Evolutionary conservation across 1,140 invertebrate genomes (phyloP), one percentile per base, ranked within the genome.

Genomic region (Drosophila ercepeae): DNA sequence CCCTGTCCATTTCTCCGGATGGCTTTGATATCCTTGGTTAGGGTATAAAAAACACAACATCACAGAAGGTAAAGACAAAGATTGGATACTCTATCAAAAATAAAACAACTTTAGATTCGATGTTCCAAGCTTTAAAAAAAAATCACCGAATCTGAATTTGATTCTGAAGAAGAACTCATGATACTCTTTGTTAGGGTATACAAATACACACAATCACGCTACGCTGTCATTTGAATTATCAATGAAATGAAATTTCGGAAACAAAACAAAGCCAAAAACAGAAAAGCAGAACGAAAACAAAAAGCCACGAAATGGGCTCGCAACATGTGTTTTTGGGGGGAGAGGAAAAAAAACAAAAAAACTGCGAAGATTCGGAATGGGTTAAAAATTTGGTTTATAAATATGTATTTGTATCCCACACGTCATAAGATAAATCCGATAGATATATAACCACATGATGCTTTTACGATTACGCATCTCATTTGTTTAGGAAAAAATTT

Each of bases 161-260:
- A n/a, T n/a, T n/a, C n/a, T n/a, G 4, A 21, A 21, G 21, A 16
- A 8, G 11, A 14, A 39, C 7, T 14, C 16, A 7, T 1, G 2
- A 39, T 39, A 16, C 13, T 6, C 4, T 39, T 13, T 13, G 36
- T 14, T 39, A 39, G 14, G 36, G 36, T 39, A 39, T 42, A 51
- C 36, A 58, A 36, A 46, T 32, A 58, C 23, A 71, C 32, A 82
- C 54, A 67, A 41, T 42, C 44, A 32, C 29, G 55, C 44, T 55
- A 57, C 29, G 44, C 46, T 39, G 61, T 57, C 74, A 68, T 84
- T 75, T 61, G 74, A 84, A 79, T 86, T 78, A 86, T 84, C 81
- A 84, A 84, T 84, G 81, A 84, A 84, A 84, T 84, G 75, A 84
- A 84, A 86, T 68, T 58, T 84, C 64, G 54, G 65, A 78, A 78